phyloP scores from a whole-genome alignment of 1,140 invertebrate species.

The Subanguina moxae region DNA sequence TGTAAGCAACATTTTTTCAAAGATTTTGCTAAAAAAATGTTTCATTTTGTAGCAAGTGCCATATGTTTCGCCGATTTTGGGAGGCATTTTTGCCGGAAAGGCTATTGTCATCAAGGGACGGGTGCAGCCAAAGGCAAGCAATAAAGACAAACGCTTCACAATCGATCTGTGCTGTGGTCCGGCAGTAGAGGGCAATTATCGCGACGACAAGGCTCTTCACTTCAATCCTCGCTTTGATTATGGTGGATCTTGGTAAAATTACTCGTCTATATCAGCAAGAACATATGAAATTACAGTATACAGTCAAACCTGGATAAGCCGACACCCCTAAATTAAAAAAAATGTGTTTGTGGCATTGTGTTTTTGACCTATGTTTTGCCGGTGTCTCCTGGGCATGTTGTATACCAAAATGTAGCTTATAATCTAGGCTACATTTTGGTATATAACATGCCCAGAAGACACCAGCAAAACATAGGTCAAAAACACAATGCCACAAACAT shows the following conservation, averaged over 20 bases:
- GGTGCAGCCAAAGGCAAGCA: neutral
- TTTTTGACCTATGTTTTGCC: neutral
- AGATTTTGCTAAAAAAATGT: no score
- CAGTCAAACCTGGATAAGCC: no score
- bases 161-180: constrained; percentile 45
- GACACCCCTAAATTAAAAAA: no score
- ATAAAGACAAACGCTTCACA: constrained; percentile 24
- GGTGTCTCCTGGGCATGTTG: no score
- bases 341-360: no score
- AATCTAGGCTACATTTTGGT: no score
- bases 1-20: no score
- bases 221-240: constrained; percentile 46
- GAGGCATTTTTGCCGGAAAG: constrained; percentile 43
- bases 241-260: constrained; percentile 11
- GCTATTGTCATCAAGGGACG: constrained; percentile 42
- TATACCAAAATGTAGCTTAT: no score
- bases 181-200: constrained; percentile 41
- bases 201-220: constrained; percentile 42
- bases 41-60: constrained; percentile 8
- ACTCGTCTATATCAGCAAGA: no score
- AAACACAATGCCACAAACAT: no score
- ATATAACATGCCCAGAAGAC: no score
- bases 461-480: no score
- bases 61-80: constrained; percentile 34
- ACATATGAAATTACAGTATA: neutral